A percentile compares a stretch with the other conserved stretches of the same genome.
Conservation (phyloP, 2,113 vertebrate species). For the Pagrus major region DNA sequence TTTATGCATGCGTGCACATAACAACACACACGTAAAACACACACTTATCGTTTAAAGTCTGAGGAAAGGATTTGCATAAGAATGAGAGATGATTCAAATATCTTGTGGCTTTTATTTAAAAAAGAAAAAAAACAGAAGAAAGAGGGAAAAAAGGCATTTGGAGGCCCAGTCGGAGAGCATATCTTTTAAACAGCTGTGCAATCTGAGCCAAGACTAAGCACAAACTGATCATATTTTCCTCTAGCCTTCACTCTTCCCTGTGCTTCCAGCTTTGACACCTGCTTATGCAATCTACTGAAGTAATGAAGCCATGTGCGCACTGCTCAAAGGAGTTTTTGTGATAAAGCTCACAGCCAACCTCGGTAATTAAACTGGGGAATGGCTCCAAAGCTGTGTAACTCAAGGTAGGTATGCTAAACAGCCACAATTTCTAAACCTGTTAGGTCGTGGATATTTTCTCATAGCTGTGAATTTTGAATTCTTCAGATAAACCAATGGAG, state of each 20-base stretch:
- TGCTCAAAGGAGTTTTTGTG: conserved; percentile 21
- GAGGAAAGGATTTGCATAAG: conserved; percentile 28
- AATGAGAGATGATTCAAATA: conserved; percentile 44
- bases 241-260: conserved; percentile 41
- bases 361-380: conserved; percentile 36
- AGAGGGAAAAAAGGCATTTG: conserved; percentile 1
- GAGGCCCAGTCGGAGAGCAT: conserved; percentile 50
- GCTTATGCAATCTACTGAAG: conserved; percentile 70
- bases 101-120: conserved; percentile 58
- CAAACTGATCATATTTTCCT: conserved; percentile 81
- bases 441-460: not conserved
- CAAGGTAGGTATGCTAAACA: not conserved
- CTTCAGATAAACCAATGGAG: not conserved
- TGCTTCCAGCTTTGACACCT: conserved; percentile 78
- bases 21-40: not conserved
- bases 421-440: not conserved
- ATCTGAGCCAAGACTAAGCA: conserved; percentile 60
- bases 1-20: not conserved
- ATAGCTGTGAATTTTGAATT: not conserved
- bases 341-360: conserved; percentile 11
- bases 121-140: conserved; percentile 10
- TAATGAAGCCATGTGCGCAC: conserved; percentile 60
- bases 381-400: conserved; percentile 6
- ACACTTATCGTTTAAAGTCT: conserved; percentile 22
- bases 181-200: conserved; percentile 82